phyloP scores from a whole-genome alignment of 2,797 vertebrate genomes.

The Hyperoplus lanceolatus region DNA sequence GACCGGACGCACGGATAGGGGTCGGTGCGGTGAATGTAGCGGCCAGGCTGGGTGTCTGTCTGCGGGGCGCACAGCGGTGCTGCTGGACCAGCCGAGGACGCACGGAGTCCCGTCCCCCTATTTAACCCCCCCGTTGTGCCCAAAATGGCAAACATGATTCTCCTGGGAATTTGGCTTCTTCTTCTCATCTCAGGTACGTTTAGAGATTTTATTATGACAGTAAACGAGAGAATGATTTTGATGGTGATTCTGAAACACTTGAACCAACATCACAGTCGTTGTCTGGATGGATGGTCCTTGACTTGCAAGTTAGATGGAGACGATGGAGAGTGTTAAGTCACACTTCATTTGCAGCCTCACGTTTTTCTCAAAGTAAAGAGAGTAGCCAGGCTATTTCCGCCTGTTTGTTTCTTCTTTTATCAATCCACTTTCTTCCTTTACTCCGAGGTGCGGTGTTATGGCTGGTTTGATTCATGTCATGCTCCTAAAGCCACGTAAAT shows the following conservation, averaged over 20 bases:
- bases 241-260: background rate
- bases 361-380: background rate
- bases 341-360: conserved; percentile 1
- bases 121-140: conserved; percentile 27
- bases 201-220: background rate
- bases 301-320: conserved; percentile 23
- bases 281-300: conserved; percentile 1
- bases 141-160: conserved; percentile 70
- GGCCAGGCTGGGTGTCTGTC: conserved; percentile 45
- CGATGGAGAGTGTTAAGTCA: conserved; percentile 1
- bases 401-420: background rate
- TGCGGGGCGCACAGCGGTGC: conserved; percentile 63
- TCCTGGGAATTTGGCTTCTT: conserved; percentile 70
- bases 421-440: background rate
- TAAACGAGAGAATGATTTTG: background rate
- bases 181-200: conserved; percentile 79
- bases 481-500: conserved; percentile 3
- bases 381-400: background rate
- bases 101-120: conserved; percentile 51
- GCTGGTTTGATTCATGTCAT: conserved; percentile 35
- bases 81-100: conserved; percentile 54
- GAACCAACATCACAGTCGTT: conserved; percentile 3
- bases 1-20: conserved; percentile 1
- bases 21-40: conserved; percentile 57
- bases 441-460: background rate